phyloP scores from a whole-genome alignment of 2,888 invertebrate genomes.

The Acleris laterana region DNA sequence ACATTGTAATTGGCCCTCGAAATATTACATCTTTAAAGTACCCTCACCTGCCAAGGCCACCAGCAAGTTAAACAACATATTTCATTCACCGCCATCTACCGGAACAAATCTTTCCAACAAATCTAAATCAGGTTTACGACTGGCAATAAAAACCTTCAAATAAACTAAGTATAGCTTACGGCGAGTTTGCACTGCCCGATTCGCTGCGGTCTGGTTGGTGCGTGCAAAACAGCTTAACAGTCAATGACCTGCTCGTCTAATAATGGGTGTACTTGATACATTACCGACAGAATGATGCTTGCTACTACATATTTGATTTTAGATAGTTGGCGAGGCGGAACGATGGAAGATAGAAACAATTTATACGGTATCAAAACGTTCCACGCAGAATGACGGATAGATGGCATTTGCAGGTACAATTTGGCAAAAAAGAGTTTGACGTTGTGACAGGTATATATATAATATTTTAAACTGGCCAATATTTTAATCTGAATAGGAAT shows the following conservation, averaged over 20 bases:
- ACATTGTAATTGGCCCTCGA: too few relatives aligned
- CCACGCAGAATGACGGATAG: too few relatives aligned
- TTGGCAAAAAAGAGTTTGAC: too few relatives aligned
- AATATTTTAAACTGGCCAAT: too few relatives aligned
- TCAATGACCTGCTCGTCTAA: constrained; percentile 3
- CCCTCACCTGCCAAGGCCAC: too few relatives aligned
- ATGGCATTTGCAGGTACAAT: too few relatives aligned
- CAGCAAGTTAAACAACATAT: too few relatives aligned
- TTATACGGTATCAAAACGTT: too few relatives aligned
- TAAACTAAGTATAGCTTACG: constrained; percentile 7
- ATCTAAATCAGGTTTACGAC: constrained; percentile 18
- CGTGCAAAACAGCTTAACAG: constrained; percentile 16
- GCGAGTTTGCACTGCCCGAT: constrained; percentile 9
- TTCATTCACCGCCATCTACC: neutral
- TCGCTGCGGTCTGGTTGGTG: constrained; percentile 10
- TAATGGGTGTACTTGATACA: neutral
- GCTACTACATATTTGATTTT: too few relatives aligned
- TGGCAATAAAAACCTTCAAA: constrained; percentile 11
- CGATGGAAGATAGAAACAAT: neutral
- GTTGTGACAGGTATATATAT: too few relatives aligned
- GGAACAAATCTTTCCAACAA: neutral
- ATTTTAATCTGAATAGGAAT: too few relatives aligned
- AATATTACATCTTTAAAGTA: too few relatives aligned
- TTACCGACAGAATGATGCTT: neutral
- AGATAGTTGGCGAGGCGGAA: neutral